Base-by-base conservation (phyloP, 1,140 invertebrate species). In the Holcopasites calliopsidis region DNA sequence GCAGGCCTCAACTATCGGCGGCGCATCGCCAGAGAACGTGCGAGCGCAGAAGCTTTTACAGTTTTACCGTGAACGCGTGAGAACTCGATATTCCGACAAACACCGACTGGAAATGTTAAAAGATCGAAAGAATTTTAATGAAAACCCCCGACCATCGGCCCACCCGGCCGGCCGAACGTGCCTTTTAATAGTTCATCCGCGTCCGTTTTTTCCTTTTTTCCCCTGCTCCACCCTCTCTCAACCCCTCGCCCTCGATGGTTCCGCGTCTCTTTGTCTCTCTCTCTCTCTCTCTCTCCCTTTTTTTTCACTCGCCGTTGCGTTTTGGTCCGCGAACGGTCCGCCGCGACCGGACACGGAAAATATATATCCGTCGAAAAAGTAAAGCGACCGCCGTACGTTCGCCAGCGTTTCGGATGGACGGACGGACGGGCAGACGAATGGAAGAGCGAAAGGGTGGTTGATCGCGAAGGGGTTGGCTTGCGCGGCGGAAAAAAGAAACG, bases 151-250 rank as follows among this genome's bases (percentile, higher is more conserved):
- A 69, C 82, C 79, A 62, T 74, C 54, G 31, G 52, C 73, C 11
- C n/a, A n/a, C n/a, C 44, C 50, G 58, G 70, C 82, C 70, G 61
- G 49, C 57, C 70, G 82, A 84, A 84, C 82, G 82, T 84, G 79
- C 83, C 83, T 85, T 85, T 85, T 85, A 85, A 85, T 85, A 85
- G 83, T 85, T 85, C 81, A 84, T 84, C 81, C 81, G 66, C 80
- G 82, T 83, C 66, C 73, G 81, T 72, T 26, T 49, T 62, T 69
- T 64, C 74, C 57, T 70, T 65, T 69, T 33, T 21, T 61, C 40
- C 38, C 57, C 23, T 64, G 33, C 62, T 38, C 21, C 79, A 49
- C 38, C 50, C 62, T 47, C 74, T 50, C 66, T 13, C 66, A n/a
- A 18, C 60, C 42, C 52, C 50, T 18, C 58, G n/a, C 44, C 52